Percentiles rank a stretch among this genome's conserved stretches.
Conservation (phyloP, 2,888 invertebrate genomes). For the Morpho deidamia region DNA sequence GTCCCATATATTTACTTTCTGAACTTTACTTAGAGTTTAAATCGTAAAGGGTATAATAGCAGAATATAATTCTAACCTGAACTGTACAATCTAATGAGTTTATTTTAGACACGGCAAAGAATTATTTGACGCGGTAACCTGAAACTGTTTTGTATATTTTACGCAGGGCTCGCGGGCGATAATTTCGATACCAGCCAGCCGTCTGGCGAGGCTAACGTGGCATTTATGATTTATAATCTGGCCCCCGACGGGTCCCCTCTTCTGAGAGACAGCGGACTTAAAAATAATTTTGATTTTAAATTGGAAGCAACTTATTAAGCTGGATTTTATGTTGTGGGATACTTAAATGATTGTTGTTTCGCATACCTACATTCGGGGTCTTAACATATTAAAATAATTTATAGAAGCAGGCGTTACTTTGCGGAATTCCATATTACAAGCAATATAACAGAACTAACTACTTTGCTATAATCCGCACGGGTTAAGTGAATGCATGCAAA, state of each 20-base stretch:
- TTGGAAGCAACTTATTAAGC: slow-evolving; percentile 68
- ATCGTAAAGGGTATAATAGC: slow-evolving; percentile 1
- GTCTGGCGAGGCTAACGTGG: slow-evolving; percentile 59
- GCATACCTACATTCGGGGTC: not conserved
- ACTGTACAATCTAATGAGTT: slow-evolving; percentile 39
- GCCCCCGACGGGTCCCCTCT: slow-evolving; percentile 61
- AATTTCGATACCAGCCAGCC: slow-evolving; percentile 61
- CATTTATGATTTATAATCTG: slow-evolving; percentile 75
- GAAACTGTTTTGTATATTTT: slow-evolving; percentile 72
- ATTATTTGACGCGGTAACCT: slow-evolving; percentile 66
- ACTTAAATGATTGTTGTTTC: slow-evolving; percentile 34
- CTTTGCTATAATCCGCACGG: no score
- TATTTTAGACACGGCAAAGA: slow-evolving; percentile 51
- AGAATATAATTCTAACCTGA: slow-evolving; percentile 7
- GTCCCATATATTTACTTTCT: not conserved
- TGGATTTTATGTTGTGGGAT: slow-evolving; percentile 52
- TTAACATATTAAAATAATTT: not conserved
- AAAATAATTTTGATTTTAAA: slow-evolving; percentile 70
- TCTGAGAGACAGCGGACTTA: slow-evolving; percentile 61
- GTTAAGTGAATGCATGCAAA: no score
- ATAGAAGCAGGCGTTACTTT: no score
- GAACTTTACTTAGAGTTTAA: no score
- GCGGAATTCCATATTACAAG: no score
- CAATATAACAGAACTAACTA: no score
- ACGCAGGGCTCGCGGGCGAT: slow-evolving; percentile 60